Percentiles rank a stretch among this genome's conserved stretches.
phyloP scores from a whole-genome alignment of 2,888 invertebrate genomes.

The Brenthis daphne region DNA sequence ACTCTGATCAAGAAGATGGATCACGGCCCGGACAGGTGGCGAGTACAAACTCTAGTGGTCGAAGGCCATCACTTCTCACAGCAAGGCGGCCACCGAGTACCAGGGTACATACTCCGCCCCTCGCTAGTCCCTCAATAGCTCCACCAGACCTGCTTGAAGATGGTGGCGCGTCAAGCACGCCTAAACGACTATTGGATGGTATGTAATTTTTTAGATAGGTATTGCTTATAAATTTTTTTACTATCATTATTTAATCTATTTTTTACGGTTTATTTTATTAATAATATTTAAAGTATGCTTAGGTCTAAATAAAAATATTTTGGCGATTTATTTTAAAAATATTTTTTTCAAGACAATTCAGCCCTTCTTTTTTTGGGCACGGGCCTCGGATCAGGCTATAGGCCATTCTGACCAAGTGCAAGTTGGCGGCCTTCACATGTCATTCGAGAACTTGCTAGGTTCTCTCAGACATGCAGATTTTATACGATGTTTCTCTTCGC shows the following conservation, averaged over 20 bases:
- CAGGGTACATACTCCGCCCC: conserved; percentile 88
- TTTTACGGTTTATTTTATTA: too few relatives aligned
- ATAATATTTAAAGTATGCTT: too few relatives aligned
- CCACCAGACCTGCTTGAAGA: conserved; percentile 87
- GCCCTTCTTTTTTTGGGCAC: too few relatives aligned
- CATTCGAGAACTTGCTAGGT: too few relatives aligned
- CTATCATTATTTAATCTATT: background rate
- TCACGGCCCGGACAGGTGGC: conserved; percentile 87
- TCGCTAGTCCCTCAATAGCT: conserved; percentile 85
- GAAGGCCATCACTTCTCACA: conserved; percentile 74
- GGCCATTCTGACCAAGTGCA: too few relatives aligned
- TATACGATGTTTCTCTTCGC: too few relatives aligned
- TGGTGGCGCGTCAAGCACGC: conserved; percentile 92
- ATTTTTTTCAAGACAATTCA: too few relatives aligned
- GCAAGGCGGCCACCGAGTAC: conserved; percentile 77
- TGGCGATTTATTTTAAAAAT: too few relatives aligned
- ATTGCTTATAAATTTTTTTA: background rate
- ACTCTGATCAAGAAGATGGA: conserved; percentile 89
- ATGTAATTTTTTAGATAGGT: conserved; percentile 45
- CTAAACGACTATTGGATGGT: conserved; percentile 86
- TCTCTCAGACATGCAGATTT: too few relatives aligned
- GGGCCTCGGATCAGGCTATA: too few relatives aligned
- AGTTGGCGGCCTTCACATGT: too few relatives aligned
- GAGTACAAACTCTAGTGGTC: conserved; percentile 82
- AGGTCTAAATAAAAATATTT: too few relatives aligned